Conservation (phyloP, 2,113 vertebrate species). For the cattle (Bos taurus) region ARS-UCD2.0 NC_037347.1:65078001-65078500, state of each 20-base stretch:
- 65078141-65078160: neutral
- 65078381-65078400: neutral
- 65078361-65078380: neutral
- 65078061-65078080: neutral
- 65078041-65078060: neutral
- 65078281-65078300: neutral
- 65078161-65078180: neutral
- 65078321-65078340: neutral
- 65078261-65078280: neutral
- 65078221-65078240: neutral
- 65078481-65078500: neutral
- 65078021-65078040: neutral
- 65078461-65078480: neutral
- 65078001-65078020: neutral
- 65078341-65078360: neutral
- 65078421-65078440: neutral
- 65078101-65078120: neutral
- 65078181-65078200: no score
- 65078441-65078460: neutral
- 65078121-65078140: neutral
- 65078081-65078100: neutral
- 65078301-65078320: neutral
- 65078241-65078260: neutral
- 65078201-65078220: neutral
- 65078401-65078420: neutral